Evolutionary conservation across 2,113 vertebrate species (phyloP).

Genomic region (Phrynocephalus versicolor): DNA sequence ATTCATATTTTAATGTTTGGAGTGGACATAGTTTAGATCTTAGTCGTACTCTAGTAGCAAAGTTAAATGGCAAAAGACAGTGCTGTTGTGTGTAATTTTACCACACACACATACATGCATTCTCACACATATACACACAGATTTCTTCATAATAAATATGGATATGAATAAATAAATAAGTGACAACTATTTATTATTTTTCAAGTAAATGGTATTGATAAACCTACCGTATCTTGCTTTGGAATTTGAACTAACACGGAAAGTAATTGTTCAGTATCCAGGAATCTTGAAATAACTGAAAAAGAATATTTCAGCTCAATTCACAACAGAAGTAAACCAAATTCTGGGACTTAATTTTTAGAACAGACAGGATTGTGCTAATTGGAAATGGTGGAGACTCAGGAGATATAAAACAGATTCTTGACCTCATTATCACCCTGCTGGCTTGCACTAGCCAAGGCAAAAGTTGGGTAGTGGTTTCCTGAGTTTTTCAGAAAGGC

Average conservation of each 20-base stretch:
- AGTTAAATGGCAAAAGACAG: neutral
- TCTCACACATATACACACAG: neutral
- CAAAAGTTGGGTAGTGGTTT: neutral
- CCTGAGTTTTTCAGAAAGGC: neutral
- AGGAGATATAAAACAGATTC: neutral
- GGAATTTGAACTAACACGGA: constrained; percentile 94
- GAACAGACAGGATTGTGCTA: neutral
- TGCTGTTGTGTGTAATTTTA: neutral
- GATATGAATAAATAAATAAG: neutral
- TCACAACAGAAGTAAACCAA: neutral
- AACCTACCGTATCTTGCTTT: constrained; percentile 92
- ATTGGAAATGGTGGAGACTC: neutral
- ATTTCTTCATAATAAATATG: neutral
- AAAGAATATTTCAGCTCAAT: constrained; percentile 41
- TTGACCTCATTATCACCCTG: neutral
- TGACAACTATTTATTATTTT: constrained; percentile 17
- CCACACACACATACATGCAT: neutral
- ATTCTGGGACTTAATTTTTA: neutral
- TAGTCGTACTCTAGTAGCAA: neutral
- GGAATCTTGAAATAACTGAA: constrained; percentile 90
- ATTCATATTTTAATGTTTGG: neutral
- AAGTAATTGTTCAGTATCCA: constrained; percentile 94
- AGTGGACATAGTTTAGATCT: too few species aligned
- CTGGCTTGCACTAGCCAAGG: neutral
- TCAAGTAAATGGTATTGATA: constrained; percentile 9